Evolutionary conservation across 1,140 invertebrate species (phyloP).

Genomic region (Meloidogyne floridensis): DNA sequence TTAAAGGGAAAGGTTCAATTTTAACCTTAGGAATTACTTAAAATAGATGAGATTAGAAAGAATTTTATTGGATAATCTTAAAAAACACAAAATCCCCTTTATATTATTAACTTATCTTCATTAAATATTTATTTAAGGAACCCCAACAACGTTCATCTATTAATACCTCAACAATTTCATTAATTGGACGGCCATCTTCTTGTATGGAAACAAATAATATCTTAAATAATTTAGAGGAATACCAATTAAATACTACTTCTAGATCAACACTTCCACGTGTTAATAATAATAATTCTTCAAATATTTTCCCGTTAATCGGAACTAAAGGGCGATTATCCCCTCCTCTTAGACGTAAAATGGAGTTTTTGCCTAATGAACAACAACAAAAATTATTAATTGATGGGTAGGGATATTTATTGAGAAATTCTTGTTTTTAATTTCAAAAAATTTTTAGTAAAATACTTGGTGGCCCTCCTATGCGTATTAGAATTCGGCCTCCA

Average conservation of each 20-base stretch:
- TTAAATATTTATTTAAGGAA: too few relatives aligned
- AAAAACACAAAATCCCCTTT: too few relatives aligned
- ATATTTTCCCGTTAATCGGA: not conserved
- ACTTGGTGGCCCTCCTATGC: not conserved
- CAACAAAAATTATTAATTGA: not conserved
- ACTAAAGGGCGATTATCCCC: not conserved
- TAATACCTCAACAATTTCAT: not conserved
- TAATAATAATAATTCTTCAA: constrained; percentile 2
- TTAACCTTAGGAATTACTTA: too few relatives aligned
- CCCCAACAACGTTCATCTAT: too few relatives aligned
- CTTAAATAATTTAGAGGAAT: not conserved
- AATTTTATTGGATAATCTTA: too few relatives aligned
- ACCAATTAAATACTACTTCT: too few relatives aligned
- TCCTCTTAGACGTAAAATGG: not conserved
- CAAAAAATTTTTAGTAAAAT: too few relatives aligned
- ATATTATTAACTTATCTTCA: too few relatives aligned
- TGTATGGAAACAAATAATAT: not conserved
- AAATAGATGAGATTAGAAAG: too few relatives aligned
- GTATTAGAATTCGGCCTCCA: not conserved
- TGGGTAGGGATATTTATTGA: not conserved
- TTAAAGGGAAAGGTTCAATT: too few relatives aligned
- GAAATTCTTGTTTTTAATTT: not conserved
- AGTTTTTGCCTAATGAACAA: not conserved
- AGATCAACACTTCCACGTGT: not conserved
- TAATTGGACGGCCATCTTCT: not conserved